These are phyloP conservation scores for Eubasilissa splendida DNA, from an alignment of 2,888 invertebrate species.

Conservation along the genomic window DNA sequence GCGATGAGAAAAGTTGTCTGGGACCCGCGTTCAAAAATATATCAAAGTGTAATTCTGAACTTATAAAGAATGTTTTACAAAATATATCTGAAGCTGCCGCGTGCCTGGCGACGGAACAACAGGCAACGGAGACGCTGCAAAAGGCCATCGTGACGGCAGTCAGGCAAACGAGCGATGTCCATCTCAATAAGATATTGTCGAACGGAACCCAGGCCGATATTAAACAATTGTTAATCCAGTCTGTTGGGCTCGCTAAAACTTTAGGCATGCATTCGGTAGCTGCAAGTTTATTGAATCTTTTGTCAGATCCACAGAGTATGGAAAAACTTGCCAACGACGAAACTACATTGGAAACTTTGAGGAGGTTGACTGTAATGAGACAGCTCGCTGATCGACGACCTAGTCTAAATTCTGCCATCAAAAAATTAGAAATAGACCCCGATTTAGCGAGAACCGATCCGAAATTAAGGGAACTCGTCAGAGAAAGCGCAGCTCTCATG, in stretches of 20 bases:
- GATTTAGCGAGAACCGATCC: conserved; percentile 80
- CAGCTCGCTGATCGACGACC: conserved; percentile 80
- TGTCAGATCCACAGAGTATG: conserved; percentile 73
- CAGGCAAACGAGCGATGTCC: conserved; percentile 75
- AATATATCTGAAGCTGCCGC: conserved; percentile 76
- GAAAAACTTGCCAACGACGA: conserved; percentile 73
- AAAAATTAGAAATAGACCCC: conserved; percentile 77
- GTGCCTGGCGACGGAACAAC: conserved; percentile 75
- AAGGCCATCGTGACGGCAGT: conserved; percentile 79
- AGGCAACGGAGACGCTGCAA: conserved; percentile 78
- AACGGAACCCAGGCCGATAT: conserved; percentile 69
- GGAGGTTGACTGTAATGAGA: conserved; percentile 79
- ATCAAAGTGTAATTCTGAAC: conserved; percentile 74
- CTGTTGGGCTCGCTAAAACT: conserved; percentile 79
- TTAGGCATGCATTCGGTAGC: conserved; percentile 79
- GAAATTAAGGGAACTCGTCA: conserved; percentile 78
- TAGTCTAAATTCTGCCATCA: conserved; percentile 75
- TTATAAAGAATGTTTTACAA: conserved; percentile 74
- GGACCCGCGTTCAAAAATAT: conserved; percentile 79
- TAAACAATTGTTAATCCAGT: conserved; percentile 74
- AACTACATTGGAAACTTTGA: conserved; percentile 78
- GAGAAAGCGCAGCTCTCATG: conserved; percentile 82
- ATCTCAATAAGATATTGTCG: conserved; percentile 72
- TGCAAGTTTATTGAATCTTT: conserved; percentile 70
- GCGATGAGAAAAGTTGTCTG: conserved; percentile 75